Base-by-base conservation (phyloP, 1,140 invertebrate genomes). In the Caerostris darwini region DNA sequence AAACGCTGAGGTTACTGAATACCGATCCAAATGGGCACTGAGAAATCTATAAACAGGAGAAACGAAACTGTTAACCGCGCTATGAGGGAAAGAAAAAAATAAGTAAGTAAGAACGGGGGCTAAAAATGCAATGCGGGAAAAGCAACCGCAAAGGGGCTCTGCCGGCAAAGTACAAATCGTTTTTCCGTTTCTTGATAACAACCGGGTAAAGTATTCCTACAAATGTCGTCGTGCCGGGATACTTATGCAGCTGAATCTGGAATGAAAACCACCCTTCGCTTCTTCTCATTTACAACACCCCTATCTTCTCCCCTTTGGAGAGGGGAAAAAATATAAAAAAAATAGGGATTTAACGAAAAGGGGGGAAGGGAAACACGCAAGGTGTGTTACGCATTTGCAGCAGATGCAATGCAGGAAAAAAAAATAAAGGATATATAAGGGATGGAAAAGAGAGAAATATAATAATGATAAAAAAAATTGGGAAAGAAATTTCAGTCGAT, bases 401-500 rank as follows among this genome's bases (percentile, higher is more conserved):
- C 91, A 93, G 91, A 93, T 87, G 91, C 91, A 93, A 58, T 93
- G 82, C 19, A 61, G 10, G 83, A 67, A 85, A 85, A 82, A 92
- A 88, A 64, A 64, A 50, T 8, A 8, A 64, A 64, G 61, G 34
- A 19, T 8, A 83, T 77, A 91, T 82, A 19, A 85, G 67, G 61
- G 50, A 54, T 56, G 71, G 56, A 34, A 57, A 85, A 85, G 91
- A 85, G 91, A 85, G 56, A 87, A 93, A 93, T 93, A 93, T 87
- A 92, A 92, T 92, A 92, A 92, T 81, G 58, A 92, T 54, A 93
- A 93, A 87, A 87, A 87, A 87, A 71, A 58, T 58, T 53, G 67
- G 56, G 85, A 10, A 81, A 89, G 56, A 94, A 94, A 94, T 88
- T 94, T 89, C 67, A 94, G 92, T 94, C 92, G 92, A 94, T 94